Conservation (phyloP, 2,888 invertebrate species). For the Epirrita christyi region DNA sequence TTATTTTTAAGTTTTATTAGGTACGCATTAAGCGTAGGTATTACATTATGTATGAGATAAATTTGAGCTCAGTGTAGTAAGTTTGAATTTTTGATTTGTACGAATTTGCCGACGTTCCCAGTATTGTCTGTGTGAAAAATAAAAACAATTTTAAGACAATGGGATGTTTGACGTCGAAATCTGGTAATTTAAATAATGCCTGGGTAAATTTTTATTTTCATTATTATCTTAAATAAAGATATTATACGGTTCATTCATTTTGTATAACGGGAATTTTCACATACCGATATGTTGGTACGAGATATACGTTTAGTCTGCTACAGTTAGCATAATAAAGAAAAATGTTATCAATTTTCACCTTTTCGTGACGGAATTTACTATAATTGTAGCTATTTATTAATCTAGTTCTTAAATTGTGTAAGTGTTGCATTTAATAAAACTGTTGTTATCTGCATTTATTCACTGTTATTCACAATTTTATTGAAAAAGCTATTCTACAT, state of each 20-base stretch:
- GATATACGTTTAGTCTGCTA: no score
- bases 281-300: no score
- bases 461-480: slow-evolving; percentile 3
- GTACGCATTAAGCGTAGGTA: neutral
- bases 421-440: slow-evolving; percentile 3
- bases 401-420: neutral
- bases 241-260: no score
- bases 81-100: slow-evolving; percentile 32
- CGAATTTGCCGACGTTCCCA: slow-evolving; percentile 36
- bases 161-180: slow-evolving; percentile 35
- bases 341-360: neutral
- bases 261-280: no score
- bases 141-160: slow-evolving; percentile 36
- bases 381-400: slow-evolving; percentile 1
- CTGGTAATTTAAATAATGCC: slow-evolving; percentile 27
- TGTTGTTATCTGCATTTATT: neutral
- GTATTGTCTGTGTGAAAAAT: slow-evolving; percentile 38
- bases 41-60: neutral
- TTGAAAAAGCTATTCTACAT: neutral
- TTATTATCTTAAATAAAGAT: slow-evolving; percentile 4
- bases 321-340: no score
- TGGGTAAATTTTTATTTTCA: slow-evolving; percentile 35
- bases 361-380: neutral
- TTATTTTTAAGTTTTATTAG: neutral
- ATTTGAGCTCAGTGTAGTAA: slow-evolving; percentile 1